Conservation (phyloP, 2,888 invertebrate species). For the Gastrophysa polygoni region DNA sequence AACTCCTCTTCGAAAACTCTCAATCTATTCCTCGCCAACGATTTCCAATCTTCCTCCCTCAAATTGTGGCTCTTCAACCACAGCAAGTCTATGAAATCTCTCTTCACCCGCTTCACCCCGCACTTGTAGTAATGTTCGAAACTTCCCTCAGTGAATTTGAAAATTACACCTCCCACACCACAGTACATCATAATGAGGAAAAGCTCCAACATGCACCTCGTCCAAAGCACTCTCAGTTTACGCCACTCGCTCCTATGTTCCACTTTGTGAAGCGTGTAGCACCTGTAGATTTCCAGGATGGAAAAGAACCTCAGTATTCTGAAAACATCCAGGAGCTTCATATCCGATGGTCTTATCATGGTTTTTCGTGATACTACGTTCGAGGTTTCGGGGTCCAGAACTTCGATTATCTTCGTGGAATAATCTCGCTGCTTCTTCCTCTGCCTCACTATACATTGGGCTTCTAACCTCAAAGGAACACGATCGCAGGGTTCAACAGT, state of each 20-base stretch:
- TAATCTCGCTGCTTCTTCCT: slow-evolving; percentile 47
- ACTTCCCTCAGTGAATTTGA: slow-evolving; percentile 82
- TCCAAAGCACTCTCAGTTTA: slow-evolving; percentile 64
- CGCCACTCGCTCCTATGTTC: slow-evolving; percentile 65
- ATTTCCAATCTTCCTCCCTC: slow-evolving; percentile 90
- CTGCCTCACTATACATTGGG: slow-evolving; percentile 44
- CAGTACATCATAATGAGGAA: slow-evolving; percentile 74
- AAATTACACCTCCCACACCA: slow-evolving; percentile 77
- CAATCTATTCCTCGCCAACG: slow-evolving; percentile 78
- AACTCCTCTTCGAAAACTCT: slow-evolving; percentile 87
- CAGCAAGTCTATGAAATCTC: slow-evolving; percentile 83
- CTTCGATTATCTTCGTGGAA: slow-evolving; percentile 52
- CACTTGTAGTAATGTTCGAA: slow-evolving; percentile 88
- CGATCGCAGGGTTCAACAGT: slow-evolving; percentile 20
- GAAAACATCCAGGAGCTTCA: slow-evolving; percentile 45
- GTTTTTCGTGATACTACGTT: slow-evolving; percentile 47
- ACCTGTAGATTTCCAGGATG: slow-evolving; percentile 56
- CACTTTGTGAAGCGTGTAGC: slow-evolving; percentile 66
- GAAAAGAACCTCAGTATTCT: slow-evolving; percentile 47
- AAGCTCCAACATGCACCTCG: slow-evolving; percentile 71
- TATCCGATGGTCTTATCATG: slow-evolving; percentile 38
- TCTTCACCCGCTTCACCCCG: slow-evolving; percentile 83
- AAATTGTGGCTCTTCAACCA: slow-evolving; percentile 83
- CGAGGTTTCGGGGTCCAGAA: slow-evolving; percentile 52
- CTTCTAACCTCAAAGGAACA: slow-evolving; percentile 50